Evolutionary conservation across 2,888 invertebrate species (phyloP).

Genomic region (Zhuqinia jingwanae): DNA sequence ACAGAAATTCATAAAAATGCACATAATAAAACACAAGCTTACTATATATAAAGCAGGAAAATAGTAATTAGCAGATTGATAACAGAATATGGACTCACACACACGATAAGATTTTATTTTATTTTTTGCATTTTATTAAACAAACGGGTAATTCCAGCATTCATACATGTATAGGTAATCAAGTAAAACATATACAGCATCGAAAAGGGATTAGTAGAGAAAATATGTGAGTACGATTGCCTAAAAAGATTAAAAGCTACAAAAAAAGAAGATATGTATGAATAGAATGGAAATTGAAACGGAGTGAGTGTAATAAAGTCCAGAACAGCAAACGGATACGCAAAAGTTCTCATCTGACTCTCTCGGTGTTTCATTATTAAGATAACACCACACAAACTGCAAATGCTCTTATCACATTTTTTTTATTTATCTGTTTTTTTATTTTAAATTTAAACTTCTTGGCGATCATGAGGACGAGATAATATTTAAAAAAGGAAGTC

Average conservation of each 20-base stretch:
- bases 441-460: neutral
- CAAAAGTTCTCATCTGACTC: conserved; percentile 44
- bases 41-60: neutral
- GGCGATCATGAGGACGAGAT: conserved; percentile 28
- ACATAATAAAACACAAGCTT: too few species aligned
- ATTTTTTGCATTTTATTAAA: neutral
- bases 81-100: neutral
- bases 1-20: too few species aligned
- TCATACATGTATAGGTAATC: too few species aligned
- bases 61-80: conserved; percentile 17
- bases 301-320: too few species aligned
- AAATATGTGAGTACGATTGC: conserved; percentile 36
- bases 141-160: conserved; percentile 12
- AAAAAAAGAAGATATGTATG: too few species aligned
- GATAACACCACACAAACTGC: neutral
- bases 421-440: neutral
- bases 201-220: neutral
- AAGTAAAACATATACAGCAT: neutral
- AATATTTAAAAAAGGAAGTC: conserved; percentile 38
- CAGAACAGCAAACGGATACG: neutral
- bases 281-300: conserved; percentile 4
- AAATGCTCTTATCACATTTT: too few species aligned
- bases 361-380: conserved; percentile 34
- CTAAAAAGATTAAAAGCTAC: conserved; percentile 42
- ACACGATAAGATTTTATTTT: too few species aligned